Base-by-base conservation (phyloP, 2,113 vertebrate genomes). In the Gymnarchus niloticus region DNA sequence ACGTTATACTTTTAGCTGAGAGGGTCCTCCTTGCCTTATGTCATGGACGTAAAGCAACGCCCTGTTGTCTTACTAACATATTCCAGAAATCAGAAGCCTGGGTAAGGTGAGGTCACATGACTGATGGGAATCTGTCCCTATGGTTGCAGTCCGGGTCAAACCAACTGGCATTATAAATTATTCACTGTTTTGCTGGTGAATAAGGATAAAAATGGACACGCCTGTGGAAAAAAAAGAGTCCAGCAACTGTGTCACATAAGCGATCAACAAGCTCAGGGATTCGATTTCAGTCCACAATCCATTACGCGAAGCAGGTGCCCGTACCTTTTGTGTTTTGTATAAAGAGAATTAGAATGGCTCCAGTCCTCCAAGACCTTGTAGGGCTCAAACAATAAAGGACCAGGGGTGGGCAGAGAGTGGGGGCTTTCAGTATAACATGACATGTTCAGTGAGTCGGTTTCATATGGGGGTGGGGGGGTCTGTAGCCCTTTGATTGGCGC, bases 101-200 rank as follows among this genome's bases (percentile, higher is more conserved):
- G 77, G 83, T 49, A 14, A 83, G 80, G 90, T 87, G 88, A 87
- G 69, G 85, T 54, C 80, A 82, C 56, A n/a, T n/a, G 76, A 81
- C 48, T n/a, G 1, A 54, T 54, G 52, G 52, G 14, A 54, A 54
- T 14, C 14, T 48, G 23, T 78, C 21, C 37, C 76, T 78, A 41
- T 73, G 65, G 65, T 73, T 48, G 41, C 37, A 78, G 46, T 78
- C 6, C 6, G 23, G 76, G 76, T 46, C 44, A 48, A 48, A 21
- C 44, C 76, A 21, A 10, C 44, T 21, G 76, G 76, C 76, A 78
- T 48, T 78, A 78, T 78, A 48, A 78, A 78, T 78, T 48, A 78
- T 48, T 44, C 76, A 78, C 33, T 37, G 19, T 78, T 78, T 78
- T 78, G 44, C 41, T 46, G 6, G 8, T 23, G 17, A n/a, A 6